A percentile compares a stretch with the other conserved stretches of the same genome.
These are phyloP conservation scores for Chiridota heheva DNA, from an alignment of 35 echinoderm and acorn worm genomes.

Conservation along the genomic window DNA sequence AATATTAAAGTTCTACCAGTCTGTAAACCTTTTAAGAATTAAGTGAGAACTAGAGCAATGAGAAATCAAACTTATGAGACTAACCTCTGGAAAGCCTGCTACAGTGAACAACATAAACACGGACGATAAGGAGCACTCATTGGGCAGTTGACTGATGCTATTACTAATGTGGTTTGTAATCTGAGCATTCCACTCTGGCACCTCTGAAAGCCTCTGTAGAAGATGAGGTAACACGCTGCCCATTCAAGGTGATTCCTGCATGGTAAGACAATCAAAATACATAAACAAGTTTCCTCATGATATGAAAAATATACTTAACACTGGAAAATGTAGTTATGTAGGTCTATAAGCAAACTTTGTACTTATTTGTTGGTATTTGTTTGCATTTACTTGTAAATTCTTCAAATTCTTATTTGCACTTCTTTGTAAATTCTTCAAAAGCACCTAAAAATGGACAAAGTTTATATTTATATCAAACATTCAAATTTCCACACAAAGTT, in stretches of 20 bases:
- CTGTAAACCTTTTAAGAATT: no score
- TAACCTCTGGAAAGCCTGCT: constrained; percentile 97
- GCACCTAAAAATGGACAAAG: no score
- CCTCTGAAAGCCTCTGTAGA: constrained; percentile 70
- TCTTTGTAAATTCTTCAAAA: no score
- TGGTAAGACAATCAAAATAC: not conserved
- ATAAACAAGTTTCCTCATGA: not conserved
- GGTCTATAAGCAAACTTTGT: not conserved
- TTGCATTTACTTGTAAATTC: not conserved
- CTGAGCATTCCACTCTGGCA: constrained; percentile 57
- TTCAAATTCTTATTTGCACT: no score
- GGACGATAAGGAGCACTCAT: constrained; percentile 53
- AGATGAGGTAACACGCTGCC: constrained; percentile 81
- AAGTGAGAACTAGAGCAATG: no score
- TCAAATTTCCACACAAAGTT: no score
- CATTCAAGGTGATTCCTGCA: constrained; percentile 91
- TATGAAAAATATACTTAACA: not conserved
- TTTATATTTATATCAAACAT: no score
- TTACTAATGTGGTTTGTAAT: constrained; percentile 68
- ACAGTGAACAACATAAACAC: constrained; percentile 93
- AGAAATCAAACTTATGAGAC: no score
- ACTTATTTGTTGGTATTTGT: not conserved
- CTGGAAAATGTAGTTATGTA: not conserved
- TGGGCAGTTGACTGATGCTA: constrained; percentile 61
- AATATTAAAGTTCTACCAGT: no score